Evolutionary conservation across 2,797 vertebrate species (phyloP), one percentile per base, ranked within the genome.

Genomic region (Dipus sagitta): DNA sequence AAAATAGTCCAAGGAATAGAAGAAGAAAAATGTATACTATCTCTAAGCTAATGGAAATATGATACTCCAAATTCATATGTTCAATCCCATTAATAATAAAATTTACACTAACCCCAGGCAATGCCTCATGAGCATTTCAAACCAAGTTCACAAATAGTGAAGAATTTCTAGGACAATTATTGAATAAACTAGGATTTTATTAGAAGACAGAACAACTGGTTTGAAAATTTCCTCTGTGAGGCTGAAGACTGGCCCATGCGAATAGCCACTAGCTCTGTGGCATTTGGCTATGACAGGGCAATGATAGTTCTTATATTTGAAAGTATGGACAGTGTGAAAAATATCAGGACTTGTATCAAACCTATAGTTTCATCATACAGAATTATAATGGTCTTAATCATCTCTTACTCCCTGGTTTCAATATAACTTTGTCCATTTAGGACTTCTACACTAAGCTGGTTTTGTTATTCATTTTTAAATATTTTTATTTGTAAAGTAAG

Each of bases 121-220:
- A 75, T 94, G 87, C 91, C 20, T 68, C 62, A 89, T 62, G 23
- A 38, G 77, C 79, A 95, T 75, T 12, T 15, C 6, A 92, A 90
- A 90, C 85, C 78, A 88, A 82, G 87, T 58, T 2, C 54, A 60
- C 26, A 34, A 82, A 60, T 47, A 75, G 74, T 14, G 38, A 6
- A 23, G 42, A 95, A 76, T 52, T 76, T 52, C 32, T 65, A 91
- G 70, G 20, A 83, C 32, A 11, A 74, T 0, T 52, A 24, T 68
- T 26, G 89, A 24, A 62, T 75, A 93, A 65, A 4, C 14, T 79
- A 77, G 65, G 83, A 4, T 47, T 38, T 76, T 77, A 82, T 52
- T 54, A 65, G 68, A 78, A 93, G 14, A 88, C 13, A 78, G 0
- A 17, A 1, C 7, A 76, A 30, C 1, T 68, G 15, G 62, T 38